Evolutionary conservation across 1,140 invertebrate genomes (phyloP).

Genomic region (Trichonephila inaurata): DNA sequence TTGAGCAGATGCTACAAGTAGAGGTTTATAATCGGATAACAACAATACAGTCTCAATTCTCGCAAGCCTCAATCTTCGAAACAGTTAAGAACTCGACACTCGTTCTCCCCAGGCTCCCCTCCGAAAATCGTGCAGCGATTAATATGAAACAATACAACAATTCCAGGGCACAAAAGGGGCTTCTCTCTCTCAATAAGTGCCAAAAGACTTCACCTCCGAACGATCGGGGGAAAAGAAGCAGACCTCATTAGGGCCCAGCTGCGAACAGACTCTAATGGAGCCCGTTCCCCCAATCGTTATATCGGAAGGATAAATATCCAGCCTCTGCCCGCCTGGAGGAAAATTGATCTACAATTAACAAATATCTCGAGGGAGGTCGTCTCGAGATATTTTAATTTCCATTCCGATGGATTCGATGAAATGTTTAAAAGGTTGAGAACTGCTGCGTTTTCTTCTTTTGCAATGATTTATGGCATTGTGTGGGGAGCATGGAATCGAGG

Average conservation of each 20-base stretch:
- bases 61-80: too few species aligned
- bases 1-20: too few species aligned
- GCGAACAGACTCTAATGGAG: slow-evolving; percentile 19
- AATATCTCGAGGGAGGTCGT: neutral
- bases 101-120: neutral
- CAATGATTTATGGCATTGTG: too few species aligned
- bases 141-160: slow-evolving; percentile 11
- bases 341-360: slow-evolving; percentile 48
- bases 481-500: too few species aligned
- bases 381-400: slow-evolving; percentile 8
- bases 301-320: slow-evolving; percentile 40
- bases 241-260: slow-evolving; percentile 52
- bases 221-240: neutral
- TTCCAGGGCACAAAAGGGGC: neutral
- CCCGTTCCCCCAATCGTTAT: slow-evolving; percentile 53
- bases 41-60: too few species aligned
- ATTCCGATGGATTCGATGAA: neutral
- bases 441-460: too few species aligned
- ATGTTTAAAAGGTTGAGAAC: neutral
- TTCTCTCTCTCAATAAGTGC: neutral
- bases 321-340: neutral
- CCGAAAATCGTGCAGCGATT: slow-evolving; percentile 4
- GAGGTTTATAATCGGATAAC: too few species aligned
- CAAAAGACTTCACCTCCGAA: neutral
- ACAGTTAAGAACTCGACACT: too few species aligned